Percentiles rank a stretch among this genome's conserved stretches.
phyloP scores from a whole-genome alignment of 2,888 invertebrate genomes.

The Caenorhabditis imperialis region DNA sequence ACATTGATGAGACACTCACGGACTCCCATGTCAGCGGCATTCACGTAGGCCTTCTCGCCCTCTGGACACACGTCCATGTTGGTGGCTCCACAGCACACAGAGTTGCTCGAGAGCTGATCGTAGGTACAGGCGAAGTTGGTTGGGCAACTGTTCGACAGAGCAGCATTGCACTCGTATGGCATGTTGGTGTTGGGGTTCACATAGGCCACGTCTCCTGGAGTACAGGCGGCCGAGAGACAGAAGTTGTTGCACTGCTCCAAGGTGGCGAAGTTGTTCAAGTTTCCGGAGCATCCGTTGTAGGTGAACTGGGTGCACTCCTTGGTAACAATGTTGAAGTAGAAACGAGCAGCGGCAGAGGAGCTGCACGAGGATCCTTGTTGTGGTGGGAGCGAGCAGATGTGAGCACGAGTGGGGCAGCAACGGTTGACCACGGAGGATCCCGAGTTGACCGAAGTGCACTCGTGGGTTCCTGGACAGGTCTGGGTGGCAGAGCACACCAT shows the following conservation, averaged over 20 bases:
- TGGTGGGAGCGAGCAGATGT: constrained; percentile 77
- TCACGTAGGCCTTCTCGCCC: constrained; percentile 77
- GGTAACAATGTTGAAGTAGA: constrained; percentile 67
- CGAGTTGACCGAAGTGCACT: constrained; percentile 75
- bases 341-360: constrained; percentile 72
- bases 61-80: constrained; percentile 77
- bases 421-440: constrained; percentile 73
- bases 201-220: constrained; percentile 74
- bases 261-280: constrained; percentile 76
- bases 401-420: constrained; percentile 65
- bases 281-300: constrained; percentile 75
- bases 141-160: constrained; percentile 76
- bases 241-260: constrained; percentile 77
- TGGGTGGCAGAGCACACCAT: constrained; percentile 72
- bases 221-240: constrained; percentile 77
- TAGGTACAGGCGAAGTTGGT: constrained; percentile 76
- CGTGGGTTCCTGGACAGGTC: constrained; percentile 74
- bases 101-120: constrained; percentile 72
- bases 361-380: constrained; percentile 76
- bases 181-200: constrained; percentile 77
- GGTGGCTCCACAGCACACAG: constrained; percentile 77
- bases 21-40: constrained; percentile 75
- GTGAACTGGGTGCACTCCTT: constrained; percentile 76
- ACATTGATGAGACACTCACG: constrained; percentile 77
- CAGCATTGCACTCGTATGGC: constrained; percentile 76